Percentiles rank a stretch among this genome's conserved stretches.
Evolutionary conservation across 2,888 invertebrate species (phyloP).

Genomic region (Pyralis farinalis): DNA sequence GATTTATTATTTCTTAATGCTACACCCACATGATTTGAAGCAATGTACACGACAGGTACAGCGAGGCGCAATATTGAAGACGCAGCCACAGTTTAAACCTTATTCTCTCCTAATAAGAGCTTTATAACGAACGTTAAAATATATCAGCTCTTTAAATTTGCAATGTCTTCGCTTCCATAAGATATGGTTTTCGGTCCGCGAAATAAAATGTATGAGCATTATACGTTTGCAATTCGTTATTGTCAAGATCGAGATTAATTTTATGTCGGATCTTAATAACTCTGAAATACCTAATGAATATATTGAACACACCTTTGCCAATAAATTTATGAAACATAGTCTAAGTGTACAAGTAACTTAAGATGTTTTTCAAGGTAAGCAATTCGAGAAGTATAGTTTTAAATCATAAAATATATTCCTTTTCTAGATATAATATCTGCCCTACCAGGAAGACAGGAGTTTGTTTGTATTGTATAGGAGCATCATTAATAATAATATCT

Average conservation of each 20-base stretch:
- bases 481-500: slow-evolving; percentile 1
- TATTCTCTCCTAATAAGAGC: slow-evolving; percentile 9
- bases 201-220: slow-evolving; percentile 51
- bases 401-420: no score
- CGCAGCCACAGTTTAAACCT: background rate
- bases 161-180: slow-evolving; percentile 29
- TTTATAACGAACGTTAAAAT: slow-evolving; percentile 22
- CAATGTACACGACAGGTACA: slow-evolving; percentile 35
- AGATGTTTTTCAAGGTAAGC: no score
- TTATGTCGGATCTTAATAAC: background rate
- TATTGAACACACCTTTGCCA: no score
- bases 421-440: no score
- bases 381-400: no score
- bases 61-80: slow-evolving; percentile 20
- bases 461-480: background rate
- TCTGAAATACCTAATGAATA: no score
- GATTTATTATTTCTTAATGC: slow-evolving; percentile 71
- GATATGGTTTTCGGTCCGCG: slow-evolving; percentile 42
- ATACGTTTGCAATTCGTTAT: slow-evolving; percentile 39
- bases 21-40: slow-evolving; percentile 54
- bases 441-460: no score
- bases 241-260: slow-evolving; percentile 31
- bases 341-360: no score
- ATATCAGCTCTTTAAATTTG: slow-evolving; percentile 23
- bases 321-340: no score